A percentile compares a stretch with the other conserved stretches of the same genome.
phyloP scores from a whole-genome alignment of 2,888 invertebrate genomes.

The Altica lythri region DNA sequence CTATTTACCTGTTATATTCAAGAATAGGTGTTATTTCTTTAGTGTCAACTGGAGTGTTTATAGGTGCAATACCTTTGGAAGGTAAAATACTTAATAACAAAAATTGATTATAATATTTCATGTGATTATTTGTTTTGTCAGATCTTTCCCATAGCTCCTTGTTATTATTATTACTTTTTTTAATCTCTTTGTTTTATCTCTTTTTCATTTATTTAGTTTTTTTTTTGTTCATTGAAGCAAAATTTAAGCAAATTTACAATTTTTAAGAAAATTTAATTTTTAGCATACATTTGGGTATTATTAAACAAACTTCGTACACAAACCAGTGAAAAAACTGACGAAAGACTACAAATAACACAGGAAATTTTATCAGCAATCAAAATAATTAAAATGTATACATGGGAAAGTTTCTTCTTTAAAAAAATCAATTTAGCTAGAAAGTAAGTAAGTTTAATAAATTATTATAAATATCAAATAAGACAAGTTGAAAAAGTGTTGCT shows the following conservation, averaged over 20 bases:
- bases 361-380: constrained; percentile 44
- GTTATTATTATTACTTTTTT: neutral
- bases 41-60: constrained; percentile 61
- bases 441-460: constrained; percentile 27
- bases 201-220: neutral
- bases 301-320: constrained; percentile 32
- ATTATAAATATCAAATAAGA: no score
- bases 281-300: constrained; percentile 39
- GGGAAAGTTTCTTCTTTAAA: constrained; percentile 41
- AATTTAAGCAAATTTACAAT: no score
- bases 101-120: neutral
- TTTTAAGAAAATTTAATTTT: no score
- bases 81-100: constrained; percentile 43
- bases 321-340: constrained; percentile 47
- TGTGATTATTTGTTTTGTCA: neutral
- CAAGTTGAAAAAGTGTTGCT: no score
- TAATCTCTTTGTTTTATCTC: neutral
- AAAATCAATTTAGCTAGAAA: constrained; percentile 37
- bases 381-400: constrained; percentile 46
- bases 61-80: constrained; percentile 56
- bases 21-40: constrained; percentile 60
- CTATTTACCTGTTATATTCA: constrained; percentile 76
- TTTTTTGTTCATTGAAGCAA: no score
- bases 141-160: neutral
- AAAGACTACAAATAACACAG: constrained; percentile 43